These are phyloP conservation scores for Cerastis leucographa DNA, from an alignment of 2,888 invertebrate genomes.

Conservation along the genomic window DNA sequence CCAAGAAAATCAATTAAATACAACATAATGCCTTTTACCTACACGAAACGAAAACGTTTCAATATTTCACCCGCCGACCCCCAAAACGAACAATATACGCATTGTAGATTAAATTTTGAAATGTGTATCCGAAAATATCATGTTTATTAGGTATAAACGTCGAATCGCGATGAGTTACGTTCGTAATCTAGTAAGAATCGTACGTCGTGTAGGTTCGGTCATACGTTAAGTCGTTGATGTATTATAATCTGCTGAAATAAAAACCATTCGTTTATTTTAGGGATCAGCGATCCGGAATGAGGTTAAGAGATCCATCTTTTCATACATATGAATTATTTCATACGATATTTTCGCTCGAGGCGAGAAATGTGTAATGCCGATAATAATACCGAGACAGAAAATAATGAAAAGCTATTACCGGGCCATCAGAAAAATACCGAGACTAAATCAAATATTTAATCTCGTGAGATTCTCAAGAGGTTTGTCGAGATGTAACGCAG, in stretches of 20 bases:
- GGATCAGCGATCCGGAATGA: constrained; percentile 70
- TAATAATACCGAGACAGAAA: constrained; percentile 51
- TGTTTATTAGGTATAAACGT: constrained; percentile 85
- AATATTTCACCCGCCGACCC: constrained; percentile 54
- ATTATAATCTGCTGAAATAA: constrained; percentile 85
- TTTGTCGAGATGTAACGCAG: constrained; percentile 44
- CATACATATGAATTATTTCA: constrained; percentile 36
- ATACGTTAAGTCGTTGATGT: constrained; percentile 85
- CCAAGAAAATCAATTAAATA: constrained; percentile 58
- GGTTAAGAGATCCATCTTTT: constrained; percentile 50
- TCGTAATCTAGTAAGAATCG: constrained; percentile 79
- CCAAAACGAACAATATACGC: constrained; percentile 63
- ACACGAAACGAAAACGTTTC: constrained; percentile 37
- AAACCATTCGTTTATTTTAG: constrained; percentile 75
- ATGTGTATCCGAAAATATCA: constrained; percentile 79
- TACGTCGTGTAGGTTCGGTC: constrained; percentile 71
- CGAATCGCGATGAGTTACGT: constrained; percentile 78
- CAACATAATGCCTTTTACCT: constrained; percentile 14
- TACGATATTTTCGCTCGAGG: constrained; percentile 24
- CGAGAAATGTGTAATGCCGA: constrained; percentile 47
- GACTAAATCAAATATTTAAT: constrained; percentile 61
- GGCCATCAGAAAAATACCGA: constrained; percentile 58
- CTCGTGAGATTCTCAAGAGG: constrained; percentile 53
- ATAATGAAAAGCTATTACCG: constrained; percentile 59
- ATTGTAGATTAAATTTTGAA: constrained; percentile 71